These are phyloP conservation scores for Yponomeuta evonymella DNA, from an alignment of 2,888 invertebrate species.

Conservation along the genomic window DNA sequence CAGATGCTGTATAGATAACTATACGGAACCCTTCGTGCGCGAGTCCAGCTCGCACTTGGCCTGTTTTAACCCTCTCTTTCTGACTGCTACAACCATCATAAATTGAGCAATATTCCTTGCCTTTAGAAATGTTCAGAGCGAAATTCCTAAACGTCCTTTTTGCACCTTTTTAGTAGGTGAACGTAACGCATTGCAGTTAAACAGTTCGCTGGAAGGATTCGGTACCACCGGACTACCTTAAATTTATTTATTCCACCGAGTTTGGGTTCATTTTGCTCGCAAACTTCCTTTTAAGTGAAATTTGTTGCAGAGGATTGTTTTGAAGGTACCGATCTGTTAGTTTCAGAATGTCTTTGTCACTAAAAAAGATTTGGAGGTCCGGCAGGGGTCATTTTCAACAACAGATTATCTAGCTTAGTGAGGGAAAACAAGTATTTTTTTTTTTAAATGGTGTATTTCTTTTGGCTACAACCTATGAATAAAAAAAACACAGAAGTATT, in stretches of 20 bases:
- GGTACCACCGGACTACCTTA: background rate
- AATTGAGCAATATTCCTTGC: too few species aligned
- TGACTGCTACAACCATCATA: too few species aligned
- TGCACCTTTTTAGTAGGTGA: background rate
- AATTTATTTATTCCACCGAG: conserved; percentile 1
- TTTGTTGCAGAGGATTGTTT: conserved; percentile 1
- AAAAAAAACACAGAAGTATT: too few species aligned
- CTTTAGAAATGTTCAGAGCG: background rate
- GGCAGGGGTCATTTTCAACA: background rate
- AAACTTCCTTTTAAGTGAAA: conserved; percentile 1
- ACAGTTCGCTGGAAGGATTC: conserved; percentile 6
- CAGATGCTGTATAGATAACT: too few species aligned
- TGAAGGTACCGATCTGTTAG: background rate
- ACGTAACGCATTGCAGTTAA: conserved; percentile 10
- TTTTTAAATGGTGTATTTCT: too few species aligned
- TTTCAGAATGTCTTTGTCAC: background rate
- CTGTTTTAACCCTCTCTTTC: too few species aligned
- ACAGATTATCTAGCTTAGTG: too few species aligned
- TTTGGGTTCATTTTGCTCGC: background rate
- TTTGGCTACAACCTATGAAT: too few species aligned
- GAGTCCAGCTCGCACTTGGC: too few species aligned
- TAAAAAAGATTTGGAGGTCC: background rate
- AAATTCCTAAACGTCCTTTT: background rate
- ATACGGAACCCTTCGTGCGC: too few species aligned
- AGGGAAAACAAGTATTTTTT: too few species aligned